Conservation (phyloP, 1,140 invertebrate genomes). For the Potamilus streckersoni region DNA sequence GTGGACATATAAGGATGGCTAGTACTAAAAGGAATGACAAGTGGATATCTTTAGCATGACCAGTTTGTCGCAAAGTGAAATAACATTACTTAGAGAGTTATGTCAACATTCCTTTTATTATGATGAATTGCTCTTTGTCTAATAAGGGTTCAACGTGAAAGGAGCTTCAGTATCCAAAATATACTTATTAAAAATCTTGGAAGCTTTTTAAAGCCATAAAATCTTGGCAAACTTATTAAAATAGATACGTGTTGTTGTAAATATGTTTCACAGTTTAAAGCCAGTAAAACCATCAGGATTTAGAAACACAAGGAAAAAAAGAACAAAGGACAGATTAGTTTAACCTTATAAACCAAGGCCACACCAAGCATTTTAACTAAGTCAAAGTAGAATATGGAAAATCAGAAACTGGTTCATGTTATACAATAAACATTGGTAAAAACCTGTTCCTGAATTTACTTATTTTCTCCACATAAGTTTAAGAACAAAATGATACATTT, state of each 20-base stretch:
- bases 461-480: too few species aligned
- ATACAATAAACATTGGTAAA: too few species aligned
- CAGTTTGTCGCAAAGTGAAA: not conserved
- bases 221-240: not conserved
- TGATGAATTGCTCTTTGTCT: slow-evolving; percentile 10
- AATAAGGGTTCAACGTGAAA: slow-evolving; percentile 29
- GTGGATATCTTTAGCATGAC: not conserved
- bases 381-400: too few species aligned
- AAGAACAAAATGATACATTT: too few species aligned
- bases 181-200: slow-evolving; percentile 14
- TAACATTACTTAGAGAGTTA: not conserved
- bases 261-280: not conserved
- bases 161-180: slow-evolving; percentile 28
- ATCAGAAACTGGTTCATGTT: too few species aligned
- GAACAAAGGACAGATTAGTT: not conserved
- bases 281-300: not conserved
- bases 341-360: too few species aligned
- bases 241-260: not conserved
- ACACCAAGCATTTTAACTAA: too few species aligned
- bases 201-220: slow-evolving; percentile 6
- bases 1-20: not conserved
- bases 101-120: not conserved
- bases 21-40: not conserved
- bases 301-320: slow-evolving; percentile 6
- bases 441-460: too few species aligned